Percentiles rank a stretch among this genome's conserved stretches.
phyloP scores from a whole-genome alignment of 2,113 vertebrate species.

The Elgaria multicarinata region DNA sequence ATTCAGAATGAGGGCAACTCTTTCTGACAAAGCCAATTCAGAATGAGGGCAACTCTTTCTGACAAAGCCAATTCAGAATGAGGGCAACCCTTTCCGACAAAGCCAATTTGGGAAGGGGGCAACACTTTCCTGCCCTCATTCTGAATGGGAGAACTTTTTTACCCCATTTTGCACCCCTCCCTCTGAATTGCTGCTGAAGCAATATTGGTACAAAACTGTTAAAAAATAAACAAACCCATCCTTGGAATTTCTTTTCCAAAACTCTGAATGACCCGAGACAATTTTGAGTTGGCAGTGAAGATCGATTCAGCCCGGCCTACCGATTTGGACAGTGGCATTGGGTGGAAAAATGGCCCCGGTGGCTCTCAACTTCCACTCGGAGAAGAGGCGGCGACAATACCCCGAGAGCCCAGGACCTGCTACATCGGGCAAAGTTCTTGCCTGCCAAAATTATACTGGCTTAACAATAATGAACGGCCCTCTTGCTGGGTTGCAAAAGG shows the following conservation, averaged over 20 bases:
- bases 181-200: background rate
- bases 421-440: background rate
- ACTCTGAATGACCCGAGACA: background rate
- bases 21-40: too few relatives aligned
- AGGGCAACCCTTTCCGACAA: too few relatives aligned
- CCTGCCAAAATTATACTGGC: background rate
- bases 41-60: too few relatives aligned
- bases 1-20: too few relatives aligned
- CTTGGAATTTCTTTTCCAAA: background rate
- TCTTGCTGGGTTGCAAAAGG: constrained; percentile 21
- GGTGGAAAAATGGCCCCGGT: background rate
- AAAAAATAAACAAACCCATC: background rate
- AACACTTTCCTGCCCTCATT: too few relatives aligned
- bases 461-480: background rate
- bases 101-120: too few relatives aligned
- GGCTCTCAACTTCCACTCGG: background rate
- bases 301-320: background rate
- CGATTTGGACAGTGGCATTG: background rate
- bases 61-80: too few relatives aligned
- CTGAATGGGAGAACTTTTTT: too few relatives aligned
- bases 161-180: too few relatives aligned
- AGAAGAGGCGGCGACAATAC: background rate
- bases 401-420: background rate
- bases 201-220: background rate
- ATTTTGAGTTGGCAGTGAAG: background rate